Percentiles rank a stretch among this genome's conserved stretches.
phyloP scores from a whole-genome alignment of 2,888 invertebrate species.

The Tetropium fuscum region DNA sequence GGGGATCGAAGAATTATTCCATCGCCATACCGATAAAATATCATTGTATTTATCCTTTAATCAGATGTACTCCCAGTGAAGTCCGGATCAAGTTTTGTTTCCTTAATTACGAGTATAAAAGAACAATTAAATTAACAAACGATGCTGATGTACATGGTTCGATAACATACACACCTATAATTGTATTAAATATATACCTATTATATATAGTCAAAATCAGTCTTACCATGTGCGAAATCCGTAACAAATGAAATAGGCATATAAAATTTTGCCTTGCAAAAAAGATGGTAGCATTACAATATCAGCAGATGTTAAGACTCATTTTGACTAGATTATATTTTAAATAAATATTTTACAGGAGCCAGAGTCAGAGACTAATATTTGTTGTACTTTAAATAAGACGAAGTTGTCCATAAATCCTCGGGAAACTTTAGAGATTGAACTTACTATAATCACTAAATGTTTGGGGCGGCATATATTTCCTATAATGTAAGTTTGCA shows the following conservation, averaged over 20 bases:
- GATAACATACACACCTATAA: slow-evolving; percentile 45
- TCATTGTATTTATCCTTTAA: slow-evolving; percentile 67
- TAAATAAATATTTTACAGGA: too few species aligned
- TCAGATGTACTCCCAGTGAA: slow-evolving; percentile 67
- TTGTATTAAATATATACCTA: too few species aligned
- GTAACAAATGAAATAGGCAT: too few species aligned
- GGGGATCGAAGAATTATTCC: slow-evolving; percentile 70
- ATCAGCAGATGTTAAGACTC: too few species aligned
- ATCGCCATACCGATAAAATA: slow-evolving; percentile 69
- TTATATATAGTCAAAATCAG: too few species aligned
- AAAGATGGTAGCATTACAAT: too few species aligned
- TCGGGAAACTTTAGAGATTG: slow-evolving; percentile 32
- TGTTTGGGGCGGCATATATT: slow-evolving; percentile 42
- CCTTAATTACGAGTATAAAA: slow-evolving; percentile 69
- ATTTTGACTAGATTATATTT: not conserved
- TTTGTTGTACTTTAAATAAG: slow-evolving; percentile 33
- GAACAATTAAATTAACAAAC: slow-evolving; percentile 67
- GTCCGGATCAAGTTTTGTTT: slow-evolving; percentile 72
- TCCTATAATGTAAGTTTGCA: slow-evolving; percentile 45
- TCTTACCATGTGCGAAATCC: too few species aligned
- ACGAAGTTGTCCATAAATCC: slow-evolving; percentile 20
- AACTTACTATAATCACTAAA: slow-evolving; percentile 41
- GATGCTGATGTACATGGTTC: slow-evolving; percentile 68
- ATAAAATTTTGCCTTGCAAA: too few species aligned
- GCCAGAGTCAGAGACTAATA: too few species aligned